phyloP scores from a whole-genome alignment of 2,113 vertebrate genomes.

The Pelobates fuscus region DNA sequence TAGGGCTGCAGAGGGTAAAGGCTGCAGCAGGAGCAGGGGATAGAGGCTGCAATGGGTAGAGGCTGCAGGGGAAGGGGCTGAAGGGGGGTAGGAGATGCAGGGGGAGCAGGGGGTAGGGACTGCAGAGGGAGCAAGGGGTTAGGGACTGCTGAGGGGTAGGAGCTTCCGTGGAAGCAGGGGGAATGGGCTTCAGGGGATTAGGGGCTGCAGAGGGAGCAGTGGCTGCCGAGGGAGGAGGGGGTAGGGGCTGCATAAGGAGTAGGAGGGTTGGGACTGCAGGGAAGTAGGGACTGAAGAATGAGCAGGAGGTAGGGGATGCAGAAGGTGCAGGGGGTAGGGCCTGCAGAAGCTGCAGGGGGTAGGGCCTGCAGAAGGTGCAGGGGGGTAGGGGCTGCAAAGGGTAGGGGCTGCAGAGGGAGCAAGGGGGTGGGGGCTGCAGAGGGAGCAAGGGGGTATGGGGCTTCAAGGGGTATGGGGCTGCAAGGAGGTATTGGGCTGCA shows the following conservation, averaged over 20 bases:
- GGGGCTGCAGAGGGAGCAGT: not conserved
- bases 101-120: no score
- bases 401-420: no score
- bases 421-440: no score
- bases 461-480: no score
- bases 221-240: not conserved
- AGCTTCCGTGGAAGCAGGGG: not conserved
- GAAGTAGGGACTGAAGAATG: not conserved
- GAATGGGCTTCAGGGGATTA: no score
- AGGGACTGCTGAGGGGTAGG: not conserved
- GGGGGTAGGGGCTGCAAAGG: no score
- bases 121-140: no score
- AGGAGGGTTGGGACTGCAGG: not conserved
- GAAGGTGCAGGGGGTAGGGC: not conserved
- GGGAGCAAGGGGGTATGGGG: no score
- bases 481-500: no score
- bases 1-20: no score
- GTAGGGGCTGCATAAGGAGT: not conserved
- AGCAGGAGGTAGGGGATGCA: not conserved
- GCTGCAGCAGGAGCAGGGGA: not conserved
- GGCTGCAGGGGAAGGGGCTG: not conserved
- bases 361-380: no score
- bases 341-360: no score
- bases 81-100: not conserved
- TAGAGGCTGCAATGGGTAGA: not conserved